phyloP scores from a whole-genome alignment of 2,797 vertebrate genomes.

The Basileuterus tristriatus region DNA sequence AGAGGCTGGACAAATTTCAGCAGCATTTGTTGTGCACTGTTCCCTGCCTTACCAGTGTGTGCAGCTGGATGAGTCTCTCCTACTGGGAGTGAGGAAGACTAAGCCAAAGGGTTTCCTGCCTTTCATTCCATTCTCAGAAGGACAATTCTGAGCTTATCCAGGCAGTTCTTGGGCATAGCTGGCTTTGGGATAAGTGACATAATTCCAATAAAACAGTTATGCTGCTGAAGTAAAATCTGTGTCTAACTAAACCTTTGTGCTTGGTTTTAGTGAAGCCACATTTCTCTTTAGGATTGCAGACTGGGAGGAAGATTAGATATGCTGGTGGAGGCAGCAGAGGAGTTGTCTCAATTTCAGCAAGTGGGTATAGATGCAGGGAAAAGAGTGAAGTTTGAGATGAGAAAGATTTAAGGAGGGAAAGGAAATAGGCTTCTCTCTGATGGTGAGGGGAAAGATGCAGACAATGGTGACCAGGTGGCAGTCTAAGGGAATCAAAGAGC shows the following conservation, averaged over 20 bases:
- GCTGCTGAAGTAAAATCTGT: background rate
- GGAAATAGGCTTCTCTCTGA: background rate
- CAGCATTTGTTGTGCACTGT: background rate
- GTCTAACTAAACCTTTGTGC: background rate
- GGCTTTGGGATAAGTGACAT: background rate
- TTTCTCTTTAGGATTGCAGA: background rate
- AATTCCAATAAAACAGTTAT: background rate
- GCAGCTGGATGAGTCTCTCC: background rate
- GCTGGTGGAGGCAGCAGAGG: background rate
- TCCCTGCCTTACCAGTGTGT: background rate
- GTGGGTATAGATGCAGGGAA: background rate
- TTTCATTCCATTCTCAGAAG: background rate
- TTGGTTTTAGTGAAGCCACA: background rate
- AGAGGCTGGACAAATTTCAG: background rate
- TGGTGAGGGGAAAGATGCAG: background rate
- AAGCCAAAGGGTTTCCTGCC: background rate
- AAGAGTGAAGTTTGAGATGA: background rate
- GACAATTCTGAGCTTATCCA: accelerated
- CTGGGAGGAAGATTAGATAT: background rate
- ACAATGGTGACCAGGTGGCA: background rate
- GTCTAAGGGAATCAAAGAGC: background rate
- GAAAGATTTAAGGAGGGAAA: background rate
- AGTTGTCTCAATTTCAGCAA: background rate
- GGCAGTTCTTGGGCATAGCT: background rate
- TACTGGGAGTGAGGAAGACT: background rate